These are phyloP conservation scores for Rotaria macrura DNA, from an alignment of 2,888 invertebrate genomes.

Conservation along the genomic window DNA sequence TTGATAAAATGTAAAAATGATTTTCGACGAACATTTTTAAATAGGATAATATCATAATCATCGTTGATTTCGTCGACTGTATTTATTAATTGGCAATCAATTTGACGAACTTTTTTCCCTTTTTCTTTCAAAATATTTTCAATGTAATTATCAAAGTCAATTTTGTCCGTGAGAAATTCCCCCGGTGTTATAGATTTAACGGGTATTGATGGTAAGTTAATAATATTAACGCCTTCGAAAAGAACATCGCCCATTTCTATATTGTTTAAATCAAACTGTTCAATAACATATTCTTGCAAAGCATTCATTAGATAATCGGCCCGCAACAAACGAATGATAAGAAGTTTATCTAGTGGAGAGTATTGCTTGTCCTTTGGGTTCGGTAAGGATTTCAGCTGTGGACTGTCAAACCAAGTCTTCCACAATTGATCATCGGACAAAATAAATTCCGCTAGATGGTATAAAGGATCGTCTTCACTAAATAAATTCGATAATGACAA, in stretches of 20 bases:
- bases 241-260: background rate
- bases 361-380: background rate
- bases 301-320: background rate
- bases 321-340: background rate
- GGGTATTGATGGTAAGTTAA: background rate
- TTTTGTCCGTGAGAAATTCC: background rate
- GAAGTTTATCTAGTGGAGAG: background rate
- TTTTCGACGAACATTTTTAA: background rate
- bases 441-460: background rate
- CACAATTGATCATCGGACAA: background rate
- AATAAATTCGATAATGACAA: background rate
- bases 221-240: background rate
- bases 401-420: background rate
- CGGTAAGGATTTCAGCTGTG: background rate
- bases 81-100: background rate
- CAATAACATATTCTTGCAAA: background rate
- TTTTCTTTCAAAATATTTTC: background rate
- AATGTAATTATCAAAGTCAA: background rate
- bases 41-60: background rate
- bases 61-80: background rate
- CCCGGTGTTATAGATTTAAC: background rate
- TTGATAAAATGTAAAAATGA: background rate
- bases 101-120: background rate
- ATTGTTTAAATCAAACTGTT: background rate
- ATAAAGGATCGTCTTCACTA: background rate